Conservation (phyloP, 2,113 vertebrate species). For the Arvicanthis niloticus region DNA sequence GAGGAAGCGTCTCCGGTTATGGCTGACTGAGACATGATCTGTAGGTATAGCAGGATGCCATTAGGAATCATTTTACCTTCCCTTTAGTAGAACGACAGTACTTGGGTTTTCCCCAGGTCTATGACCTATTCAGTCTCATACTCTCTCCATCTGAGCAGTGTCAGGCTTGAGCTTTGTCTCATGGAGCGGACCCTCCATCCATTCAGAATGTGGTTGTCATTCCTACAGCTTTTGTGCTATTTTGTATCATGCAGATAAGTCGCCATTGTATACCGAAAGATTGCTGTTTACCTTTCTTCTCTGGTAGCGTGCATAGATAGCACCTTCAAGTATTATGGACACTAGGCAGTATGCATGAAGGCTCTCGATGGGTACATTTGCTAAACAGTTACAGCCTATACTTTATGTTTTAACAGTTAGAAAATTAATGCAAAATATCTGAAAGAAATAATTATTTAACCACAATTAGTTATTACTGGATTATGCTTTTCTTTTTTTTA, state of each 20-base stretch:
- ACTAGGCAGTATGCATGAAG: neutral
- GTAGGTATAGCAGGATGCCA: neutral
- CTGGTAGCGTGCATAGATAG: neutral
- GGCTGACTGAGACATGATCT: neutral
- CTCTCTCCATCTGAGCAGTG: neutral
- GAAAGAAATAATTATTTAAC: neutral
- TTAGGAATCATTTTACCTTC: neutral
- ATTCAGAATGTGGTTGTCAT: neutral
- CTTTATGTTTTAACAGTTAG: conserved; percentile 38
- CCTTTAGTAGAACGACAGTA: neutral
- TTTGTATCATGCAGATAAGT: neutral
- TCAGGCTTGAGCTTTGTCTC: neutral
- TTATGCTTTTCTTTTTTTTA: neutral
- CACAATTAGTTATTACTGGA: neutral
- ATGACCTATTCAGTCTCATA: neutral
- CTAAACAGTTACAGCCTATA: neutral
- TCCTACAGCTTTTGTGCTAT: neutral
- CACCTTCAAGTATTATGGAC: neutral
- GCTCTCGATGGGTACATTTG: neutral
- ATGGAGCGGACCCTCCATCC: neutral
- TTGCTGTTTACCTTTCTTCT: no score
- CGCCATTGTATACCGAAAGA: neutral
- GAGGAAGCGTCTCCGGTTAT: neutral
- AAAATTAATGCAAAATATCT: neutral
- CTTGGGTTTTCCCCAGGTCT: neutral